These are phyloP conservation scores for Protonibea diacanthus DNA, from an alignment of 2,797 vertebrate genomes.

Conservation along the genomic window DNA sequence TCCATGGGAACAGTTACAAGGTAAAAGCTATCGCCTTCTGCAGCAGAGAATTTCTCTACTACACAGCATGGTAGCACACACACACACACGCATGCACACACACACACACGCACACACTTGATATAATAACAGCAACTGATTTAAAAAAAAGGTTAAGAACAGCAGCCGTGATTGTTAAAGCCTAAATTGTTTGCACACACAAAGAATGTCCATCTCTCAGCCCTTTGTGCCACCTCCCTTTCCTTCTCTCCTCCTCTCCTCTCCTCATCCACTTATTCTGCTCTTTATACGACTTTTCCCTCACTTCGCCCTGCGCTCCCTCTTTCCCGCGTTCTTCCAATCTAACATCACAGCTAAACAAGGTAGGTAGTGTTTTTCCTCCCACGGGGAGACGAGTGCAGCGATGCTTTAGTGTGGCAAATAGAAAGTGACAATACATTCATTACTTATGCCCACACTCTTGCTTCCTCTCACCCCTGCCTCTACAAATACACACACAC, in stretches of 20 bases:
- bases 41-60: background rate
- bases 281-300: background rate
- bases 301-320: background rate
- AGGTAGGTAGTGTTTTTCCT: slow-evolving; percentile 60
- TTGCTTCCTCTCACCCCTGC: slow-evolving; percentile 39
- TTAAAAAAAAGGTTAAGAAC: slow-evolving; percentile 10
- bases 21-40: slow-evolving; percentile 9
- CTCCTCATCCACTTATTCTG: background rate
- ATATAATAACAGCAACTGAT: background rate
- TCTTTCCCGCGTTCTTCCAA: slow-evolving; percentile 9
- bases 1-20: slow-evolving; percentile 22
- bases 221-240: background rate
- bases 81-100: background rate
- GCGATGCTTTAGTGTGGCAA: slow-evolving; percentile 58
- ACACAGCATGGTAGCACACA: background rate
- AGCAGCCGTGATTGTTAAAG: background rate
- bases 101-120: background rate
- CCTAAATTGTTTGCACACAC: slow-evolving; percentile 9
- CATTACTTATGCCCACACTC: slow-evolving; percentile 71
- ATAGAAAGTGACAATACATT: slow-evolving; percentile 77
- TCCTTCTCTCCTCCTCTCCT: background rate
- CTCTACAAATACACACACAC: slow-evolving; percentile 29
- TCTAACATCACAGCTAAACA: slow-evolving; percentile 44
- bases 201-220: background rate
- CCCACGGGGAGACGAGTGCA: slow-evolving; percentile 50